Evolutionary conservation across 2,797 vertebrate genomes (phyloP), one percentile per base, ranked within the genome.

Genomic region (Dendrocincla fuliginosa): DNA sequence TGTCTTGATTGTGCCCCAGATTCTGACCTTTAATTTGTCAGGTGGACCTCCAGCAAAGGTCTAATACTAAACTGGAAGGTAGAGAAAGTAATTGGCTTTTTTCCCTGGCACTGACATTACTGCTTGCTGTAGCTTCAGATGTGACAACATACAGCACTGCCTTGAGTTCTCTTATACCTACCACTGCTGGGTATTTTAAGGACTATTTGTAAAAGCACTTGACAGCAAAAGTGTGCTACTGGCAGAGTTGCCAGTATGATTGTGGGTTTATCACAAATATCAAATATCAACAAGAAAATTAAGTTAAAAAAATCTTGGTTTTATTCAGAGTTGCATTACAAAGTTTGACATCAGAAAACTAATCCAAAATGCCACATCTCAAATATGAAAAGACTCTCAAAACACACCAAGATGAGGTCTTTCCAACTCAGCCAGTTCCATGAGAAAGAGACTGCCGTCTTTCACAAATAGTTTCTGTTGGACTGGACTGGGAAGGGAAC

Each of bases 21-120:
- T 74, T 87, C 87, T 96, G 93, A 91, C 91, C 91, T 94, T 93
- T 73, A 88, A 25, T 94, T 92, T 94, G 77, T 70, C 73, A 64
- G 9, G 6, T 3, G 84, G 74, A 60, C 20, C 53, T 91, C 39
- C n/a, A 87, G 44, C 55, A 76, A 69, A 90, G 32, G 64, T 93
- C 74, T 87, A 57, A 3, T 68, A 64, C 39, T 50, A 49, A 74
- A 91, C 67, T 84, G 64, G 57, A 93, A 91, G 49, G 55, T 82
- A 49, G 63, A 84, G 59, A 79, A 85, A 82, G 57, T 79, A 73
- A 88, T 75, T 95, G 85, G 55, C 77, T 57, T 78, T 93, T 89
- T 87, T 61, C 60, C 60, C 33, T 92, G 64, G 27, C 37, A 10
- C 55, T 88, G 73, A 67, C 0, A 0, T 76, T 86, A 52, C 32